Evolutionary conservation across 1,140 invertebrate genomes (phyloP).

Genomic region (Globodera rostochiensis): DNA sequence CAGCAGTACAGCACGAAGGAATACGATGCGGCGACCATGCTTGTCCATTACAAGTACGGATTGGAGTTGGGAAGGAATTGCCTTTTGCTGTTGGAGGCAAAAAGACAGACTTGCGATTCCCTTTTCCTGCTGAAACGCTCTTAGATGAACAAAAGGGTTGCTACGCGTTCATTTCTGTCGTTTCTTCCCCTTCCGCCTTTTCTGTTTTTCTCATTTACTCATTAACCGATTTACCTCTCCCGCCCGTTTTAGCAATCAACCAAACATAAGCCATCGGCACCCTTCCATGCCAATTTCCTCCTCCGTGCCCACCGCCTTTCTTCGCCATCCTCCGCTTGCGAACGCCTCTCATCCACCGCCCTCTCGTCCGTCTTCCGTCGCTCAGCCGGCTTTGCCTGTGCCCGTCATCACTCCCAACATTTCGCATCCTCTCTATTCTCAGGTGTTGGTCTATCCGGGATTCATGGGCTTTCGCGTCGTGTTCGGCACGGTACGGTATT

Average conservation of each 20-base stretch:
- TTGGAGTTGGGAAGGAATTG: neutral
- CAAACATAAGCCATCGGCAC: neutral
- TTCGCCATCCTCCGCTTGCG: neutral
- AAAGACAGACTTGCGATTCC: neutral
- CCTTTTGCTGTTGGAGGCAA: neutral
- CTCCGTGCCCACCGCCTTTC: neutral
- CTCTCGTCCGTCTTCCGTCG: neutral
- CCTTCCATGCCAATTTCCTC: neutral
- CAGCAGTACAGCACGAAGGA: constrained; percentile 19
- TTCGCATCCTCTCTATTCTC: constrained; percentile 25
- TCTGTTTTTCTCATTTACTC: no score
- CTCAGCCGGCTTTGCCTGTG: constrained; percentile 18
- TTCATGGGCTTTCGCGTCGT: no score
- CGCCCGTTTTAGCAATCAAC: neutral
- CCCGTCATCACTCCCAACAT: constrained; percentile 19
- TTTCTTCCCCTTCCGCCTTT: no score
- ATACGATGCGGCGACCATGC: neutral
- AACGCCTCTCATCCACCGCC: neutral
- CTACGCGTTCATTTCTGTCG: no score
- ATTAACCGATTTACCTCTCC: neutral
- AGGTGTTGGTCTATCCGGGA: constrained; percentile 11
- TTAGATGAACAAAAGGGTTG: neutral
- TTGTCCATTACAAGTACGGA: neutral
- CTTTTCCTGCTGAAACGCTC: neutral
- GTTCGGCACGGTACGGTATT: no score